Conservation (phyloP, 1,140 invertebrate genomes). For the Thereuonema tuberculata region DNA sequence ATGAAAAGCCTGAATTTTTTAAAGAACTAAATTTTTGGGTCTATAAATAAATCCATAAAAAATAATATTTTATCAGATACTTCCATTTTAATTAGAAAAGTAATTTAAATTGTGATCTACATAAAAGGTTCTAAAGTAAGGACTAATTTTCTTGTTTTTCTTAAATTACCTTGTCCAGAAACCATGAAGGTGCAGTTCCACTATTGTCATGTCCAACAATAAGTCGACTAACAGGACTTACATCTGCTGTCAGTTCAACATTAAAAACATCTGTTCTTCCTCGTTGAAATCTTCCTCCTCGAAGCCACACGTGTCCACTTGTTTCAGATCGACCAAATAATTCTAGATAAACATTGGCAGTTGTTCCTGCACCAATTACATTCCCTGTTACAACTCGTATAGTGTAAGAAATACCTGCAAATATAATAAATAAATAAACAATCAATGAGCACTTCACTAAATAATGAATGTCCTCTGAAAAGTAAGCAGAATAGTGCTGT, state of each 20-base stretch:
- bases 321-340: background rate
- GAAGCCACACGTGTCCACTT: background rate
- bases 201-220: conserved; percentile 1
- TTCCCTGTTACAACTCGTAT: background rate
- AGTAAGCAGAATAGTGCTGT: no score
- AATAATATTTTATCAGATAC: no score
- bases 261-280: background rate
- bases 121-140: no score
- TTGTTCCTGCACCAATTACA: background rate
- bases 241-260: background rate
- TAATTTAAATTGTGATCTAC: no score
- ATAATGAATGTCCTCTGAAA: no score
- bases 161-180: background rate
- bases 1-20: no score
- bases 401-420: background rate
- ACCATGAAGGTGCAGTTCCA: conserved; percentile 1
- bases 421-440: no score
- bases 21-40: no score
- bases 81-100: no score
- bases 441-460: no score
- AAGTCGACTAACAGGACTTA: background rate
- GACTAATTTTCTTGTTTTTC: no score
- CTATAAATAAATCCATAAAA: no score
- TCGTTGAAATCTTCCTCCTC: background rate
- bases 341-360: background rate